phyloP scores from a whole-genome alignment of 2,113 vertebrate genomes.

The Phainopepla nitens region DNA sequence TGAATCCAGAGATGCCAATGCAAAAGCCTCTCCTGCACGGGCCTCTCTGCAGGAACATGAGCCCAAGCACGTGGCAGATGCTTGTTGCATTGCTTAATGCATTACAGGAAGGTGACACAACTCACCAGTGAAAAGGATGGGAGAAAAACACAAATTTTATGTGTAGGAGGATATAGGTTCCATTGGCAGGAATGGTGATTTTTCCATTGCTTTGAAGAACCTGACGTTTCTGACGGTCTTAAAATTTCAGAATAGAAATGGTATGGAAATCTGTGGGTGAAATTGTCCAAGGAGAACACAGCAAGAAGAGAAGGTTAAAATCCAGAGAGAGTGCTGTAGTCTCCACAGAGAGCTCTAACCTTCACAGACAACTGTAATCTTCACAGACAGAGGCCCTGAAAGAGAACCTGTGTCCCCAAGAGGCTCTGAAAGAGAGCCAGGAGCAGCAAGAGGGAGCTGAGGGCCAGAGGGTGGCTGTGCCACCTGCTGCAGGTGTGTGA shows the following conservation, averaged over 20 bases:
- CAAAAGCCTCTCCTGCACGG: neutral
- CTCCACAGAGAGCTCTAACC: accelerated
- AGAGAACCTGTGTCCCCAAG: neutral
- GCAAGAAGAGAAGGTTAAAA: neutral
- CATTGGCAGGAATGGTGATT: neutral
- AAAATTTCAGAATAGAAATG: neutral
- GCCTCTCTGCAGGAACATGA: neutral
- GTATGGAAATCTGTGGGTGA: neutral
- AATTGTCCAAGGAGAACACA: neutral
- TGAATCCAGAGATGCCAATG: neutral
- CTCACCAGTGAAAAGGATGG: neutral
- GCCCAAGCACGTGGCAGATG: neutral
- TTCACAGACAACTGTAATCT: neutral
- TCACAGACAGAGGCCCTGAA: accelerated
- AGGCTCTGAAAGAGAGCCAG: neutral
- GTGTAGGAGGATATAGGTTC: neutral
- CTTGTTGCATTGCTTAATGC: neutral
- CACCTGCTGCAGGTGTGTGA: neutral
- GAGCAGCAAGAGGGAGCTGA: neutral
- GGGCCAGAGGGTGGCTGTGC: neutral
- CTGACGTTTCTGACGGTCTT: neutral
- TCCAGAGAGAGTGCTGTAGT: neutral
- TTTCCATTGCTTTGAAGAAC: accelerated
- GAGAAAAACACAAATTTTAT: neutral
- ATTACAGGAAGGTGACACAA: neutral